Evolutionary conservation across 2,888 invertebrate genomes (phyloP), one percentile per base, ranked within the genome.

Genomic region (Parnassius orleans): DNA sequence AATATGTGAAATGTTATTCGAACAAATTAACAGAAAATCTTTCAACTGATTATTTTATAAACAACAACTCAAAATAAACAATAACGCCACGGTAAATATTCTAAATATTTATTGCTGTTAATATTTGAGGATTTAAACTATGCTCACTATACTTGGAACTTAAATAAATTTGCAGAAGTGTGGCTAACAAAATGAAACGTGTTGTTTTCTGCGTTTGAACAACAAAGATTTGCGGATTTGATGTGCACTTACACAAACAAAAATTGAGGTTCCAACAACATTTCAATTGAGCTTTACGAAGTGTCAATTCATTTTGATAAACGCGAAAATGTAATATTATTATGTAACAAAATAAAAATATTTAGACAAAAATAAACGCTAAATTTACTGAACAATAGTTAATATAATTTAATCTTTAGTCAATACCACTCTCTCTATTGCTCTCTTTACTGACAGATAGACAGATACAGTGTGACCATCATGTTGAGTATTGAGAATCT

Each of bases 371-470:
- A 60, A 60, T 59, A 61, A 62, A 63, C 57, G 41, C 54, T 66
- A 65, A 68, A 68, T 68, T 53, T 47, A 64, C 53, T 70, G 55
- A 56, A 64, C 53, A 63, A 63, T 59, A 59, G 51, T 55, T 63
- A 61, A 46, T 70, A 46, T 70, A 70, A 7, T 33, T 33, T 33
- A 67, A 68, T 71, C 65, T 72, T 75, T 72, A 78, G 74, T 83
- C 84, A 84, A 84, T 83, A 87, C 85, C 84, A 89, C 86, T 33
- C 33, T 33, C 5, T 33, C 5, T 84, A 89, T 87, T 86, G 76
- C 79, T 78, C 74, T 59, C 66, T 63, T 65, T 76, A 72, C 72
- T 75, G 75, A 75, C 74, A 74, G 70, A 59, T 51, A 61, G n/a
- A n/a, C 15, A 51, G 24, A 5, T 24, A 24, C 24, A 5, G 33